A percentile compares a stretch with the other conserved stretches of the same genome.
phyloP scores from a whole-genome alignment of 2,888 invertebrate genomes.

The Dyspetes luteomarginatus region DNA sequence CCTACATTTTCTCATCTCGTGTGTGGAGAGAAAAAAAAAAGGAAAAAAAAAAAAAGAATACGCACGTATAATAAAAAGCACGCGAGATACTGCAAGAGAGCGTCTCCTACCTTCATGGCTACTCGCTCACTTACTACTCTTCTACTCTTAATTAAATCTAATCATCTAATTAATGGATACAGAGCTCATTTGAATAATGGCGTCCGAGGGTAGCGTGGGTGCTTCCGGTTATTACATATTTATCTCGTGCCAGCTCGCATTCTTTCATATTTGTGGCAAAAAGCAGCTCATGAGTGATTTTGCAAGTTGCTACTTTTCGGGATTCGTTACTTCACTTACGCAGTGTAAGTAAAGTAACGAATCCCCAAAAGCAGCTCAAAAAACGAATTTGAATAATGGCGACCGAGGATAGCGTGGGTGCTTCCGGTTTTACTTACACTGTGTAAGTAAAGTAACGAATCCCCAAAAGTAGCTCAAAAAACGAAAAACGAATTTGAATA shows the following conservation, averaged over 20 bases:
- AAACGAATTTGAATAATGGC: no score
- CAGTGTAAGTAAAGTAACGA: no score
- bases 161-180: constrained; percentile 82
- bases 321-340: no score
- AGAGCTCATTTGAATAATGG: constrained; percentile 81
- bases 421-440: no score
- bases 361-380: no score
- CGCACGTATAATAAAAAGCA: constrained; percentile 47
- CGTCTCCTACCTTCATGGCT: no score
- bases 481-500: no score
- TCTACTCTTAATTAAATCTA: constrained; percentile 79
- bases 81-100: constrained; percentile 49
- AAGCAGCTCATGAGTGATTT: constrained; percentile 9
- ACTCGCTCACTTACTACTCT: constrained; percentile 53
- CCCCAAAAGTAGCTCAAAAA: neutral
- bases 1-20: constrained; percentile 14
- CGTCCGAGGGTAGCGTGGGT: constrained; percentile 75
- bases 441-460: no score
- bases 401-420: no score
- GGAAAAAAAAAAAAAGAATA: no score
- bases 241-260: constrained; percentile 26
- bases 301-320: no score
- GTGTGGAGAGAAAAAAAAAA: no score
- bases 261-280: constrained; percentile 34
- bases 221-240: constrained; percentile 80